These are phyloP conservation scores for Caenorhabditis brenneri DNA, from an alignment of 1,140 invertebrate genomes.

Conservation along the genomic window DNA sequence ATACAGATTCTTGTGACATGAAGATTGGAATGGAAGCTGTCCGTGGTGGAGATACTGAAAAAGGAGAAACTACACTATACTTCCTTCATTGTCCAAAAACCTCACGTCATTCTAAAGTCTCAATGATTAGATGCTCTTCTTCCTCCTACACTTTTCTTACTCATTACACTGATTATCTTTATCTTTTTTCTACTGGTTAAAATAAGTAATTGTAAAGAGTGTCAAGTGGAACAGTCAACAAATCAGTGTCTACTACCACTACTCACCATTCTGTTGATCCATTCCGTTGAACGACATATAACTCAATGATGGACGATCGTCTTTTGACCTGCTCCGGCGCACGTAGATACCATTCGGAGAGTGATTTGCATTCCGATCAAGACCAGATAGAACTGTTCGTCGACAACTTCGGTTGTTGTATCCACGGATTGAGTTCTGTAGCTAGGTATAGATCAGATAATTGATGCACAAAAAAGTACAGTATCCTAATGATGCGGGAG, in stretches of 20 bases:
- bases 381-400: slow-evolving; percentile 38
- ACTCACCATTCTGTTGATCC: slow-evolving; percentile 38
- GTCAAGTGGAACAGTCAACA: not conserved
- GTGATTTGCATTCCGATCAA: slow-evolving; percentile 47
- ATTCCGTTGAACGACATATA: slow-evolving; percentile 34
- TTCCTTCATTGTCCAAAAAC: not conserved
- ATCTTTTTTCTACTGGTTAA: not conserved
- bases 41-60: slow-evolving; percentile 20
- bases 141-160: not conserved
- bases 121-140: not conserved
- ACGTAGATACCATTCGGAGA: slow-evolving; percentile 49
- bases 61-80: not conserved
- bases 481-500: not conserved
- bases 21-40: slow-evolving; percentile 47
- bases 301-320: slow-evolving; percentile 43
- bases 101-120: slow-evolving; percentile 1
- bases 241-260: not conserved
- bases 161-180: too few relatives aligned
- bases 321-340: slow-evolving; percentile 46
- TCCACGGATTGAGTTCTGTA: slow-evolving; percentile 14
- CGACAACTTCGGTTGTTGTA: slow-evolving; percentile 43
- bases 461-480: not conserved
- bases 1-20: slow-evolving; percentile 48
- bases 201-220: not conserved
- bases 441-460: too few relatives aligned